Percentiles rank a stretch among this genome's conserved stretches.
phyloP scores from a whole-genome alignment of 2,888 invertebrate species.

The Cantharis rustica region DNA sequence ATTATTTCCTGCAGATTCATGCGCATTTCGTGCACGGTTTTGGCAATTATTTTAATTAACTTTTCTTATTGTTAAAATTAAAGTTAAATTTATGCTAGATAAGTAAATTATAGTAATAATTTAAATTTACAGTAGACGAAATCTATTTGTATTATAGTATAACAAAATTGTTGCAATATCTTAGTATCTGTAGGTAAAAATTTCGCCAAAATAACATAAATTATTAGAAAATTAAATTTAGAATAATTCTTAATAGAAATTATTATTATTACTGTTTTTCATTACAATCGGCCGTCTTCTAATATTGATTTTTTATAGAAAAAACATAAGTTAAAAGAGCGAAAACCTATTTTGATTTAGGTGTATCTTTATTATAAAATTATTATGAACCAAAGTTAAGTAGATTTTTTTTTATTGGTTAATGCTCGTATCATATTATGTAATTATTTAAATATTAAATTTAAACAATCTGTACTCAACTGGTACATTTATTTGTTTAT shows the following conservation, averaged over 20 bases:
- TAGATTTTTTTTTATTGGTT: no score
- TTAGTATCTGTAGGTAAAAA: neutral
- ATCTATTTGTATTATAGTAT: neutral
- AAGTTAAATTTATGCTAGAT: neutral
- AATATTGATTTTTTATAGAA: neutral
- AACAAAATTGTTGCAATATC: no score
- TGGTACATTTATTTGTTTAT: neutral
- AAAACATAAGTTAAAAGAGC: no score
- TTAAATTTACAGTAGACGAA: neutral
- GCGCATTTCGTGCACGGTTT: slow-evolving; percentile 1
- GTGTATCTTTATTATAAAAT: no score
- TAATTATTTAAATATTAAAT: neutral
- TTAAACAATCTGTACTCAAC: neutral
- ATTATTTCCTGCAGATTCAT: slow-evolving; percentile 34
- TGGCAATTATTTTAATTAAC: neutral
- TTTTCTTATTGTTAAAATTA: neutral
- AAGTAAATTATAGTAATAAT: no score
- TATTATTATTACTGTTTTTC: neutral
- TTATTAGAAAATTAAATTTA: neutral
- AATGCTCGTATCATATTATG: neutral
- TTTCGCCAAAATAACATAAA: no score
- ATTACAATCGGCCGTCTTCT: neutral
- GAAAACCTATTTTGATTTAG: no score
- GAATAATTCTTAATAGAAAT: no score
- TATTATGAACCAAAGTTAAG: no score